Base-by-base conservation (phyloP, 2,888 invertebrate species). In the Lasiommata megera region DNA sequence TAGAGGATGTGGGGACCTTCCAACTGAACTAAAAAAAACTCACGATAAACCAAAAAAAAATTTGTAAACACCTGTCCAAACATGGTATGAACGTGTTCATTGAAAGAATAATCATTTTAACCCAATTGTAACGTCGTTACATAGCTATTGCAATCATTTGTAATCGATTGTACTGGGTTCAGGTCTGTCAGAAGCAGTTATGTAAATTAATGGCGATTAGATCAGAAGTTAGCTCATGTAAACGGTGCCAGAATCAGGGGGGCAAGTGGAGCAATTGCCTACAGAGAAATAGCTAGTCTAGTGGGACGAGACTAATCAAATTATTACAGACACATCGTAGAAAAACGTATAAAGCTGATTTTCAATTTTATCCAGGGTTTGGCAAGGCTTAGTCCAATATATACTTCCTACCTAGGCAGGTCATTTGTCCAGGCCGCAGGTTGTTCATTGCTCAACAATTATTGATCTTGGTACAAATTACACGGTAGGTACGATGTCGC, bases 151-250 rank as follows among this genome's bases (percentile, higher is more conserved):
- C 23, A 23, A 23, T 23, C 2, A 23, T 23, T 23, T 23, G 43
- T 40, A 38, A 56, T 36, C 40, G 47, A 41, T 37, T 48, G 31
- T 38, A 31, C 14, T 29, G 29, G 16, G 14, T 29, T 6, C 47
- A 29, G 12, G 34, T 23, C n/a, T 29, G 14, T 12, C 7, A 40
- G n/a, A 41, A 50, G 12, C 8, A 18, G 18, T 36, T 48, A 36
- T 18, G 48, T 48, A 48, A 36, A 48, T 34, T 36, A 36, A 48
- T 8, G 11, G n/a, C 18, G 34, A 51, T 38, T 29, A 38, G 38
- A 38, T 38, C 38, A 37, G 47, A 16, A 34, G 17, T 9, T 17
- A 11, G 17, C 8, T 14, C 14, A 50, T 31, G 14, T 29, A 18
- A 46, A 31, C 31, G 5, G 23, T 28, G n/a, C 43, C 28, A 31